phyloP scores from a whole-genome alignment of 2,797 vertebrate genomes.

The Manis javanica region DNA sequence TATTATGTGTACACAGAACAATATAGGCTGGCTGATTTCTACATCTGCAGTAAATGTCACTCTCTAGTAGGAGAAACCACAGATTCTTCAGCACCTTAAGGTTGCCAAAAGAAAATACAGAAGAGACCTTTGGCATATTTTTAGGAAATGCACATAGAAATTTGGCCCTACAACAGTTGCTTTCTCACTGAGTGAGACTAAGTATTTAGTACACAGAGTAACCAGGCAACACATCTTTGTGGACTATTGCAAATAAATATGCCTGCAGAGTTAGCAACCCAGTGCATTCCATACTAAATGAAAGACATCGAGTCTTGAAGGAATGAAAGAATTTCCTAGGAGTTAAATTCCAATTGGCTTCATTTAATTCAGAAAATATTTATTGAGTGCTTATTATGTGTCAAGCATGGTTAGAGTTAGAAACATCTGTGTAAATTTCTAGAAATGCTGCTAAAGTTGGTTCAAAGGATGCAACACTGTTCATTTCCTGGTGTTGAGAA shows the following conservation, averaged over 20 bases:
- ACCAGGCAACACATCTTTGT: neutral
- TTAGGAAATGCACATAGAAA: conserved; percentile 12
- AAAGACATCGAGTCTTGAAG: conserved; percentile 7
- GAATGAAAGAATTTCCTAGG: conserved; percentile 52
- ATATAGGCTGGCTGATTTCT: neutral
- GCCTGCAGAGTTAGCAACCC: neutral
- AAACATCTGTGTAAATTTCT: neutral
- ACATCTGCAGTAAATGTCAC: neutral
- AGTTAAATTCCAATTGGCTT: conserved; percentile 50
- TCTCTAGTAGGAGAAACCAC: neutral
- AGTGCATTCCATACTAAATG: neutral
- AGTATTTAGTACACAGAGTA: conserved; percentile 35
- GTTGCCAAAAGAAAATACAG: conserved; percentile 47
- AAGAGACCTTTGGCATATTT: conserved; percentile 5
- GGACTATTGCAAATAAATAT: neutral
- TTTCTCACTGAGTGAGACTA: conserved; percentile 42
- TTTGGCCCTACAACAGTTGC: neutral
- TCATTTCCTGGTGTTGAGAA: neutral
- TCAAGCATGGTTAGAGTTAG: neutral
- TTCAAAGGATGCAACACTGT: neutral
- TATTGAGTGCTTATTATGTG: conserved; percentile 8
- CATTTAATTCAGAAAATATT: conserved; percentile 55
- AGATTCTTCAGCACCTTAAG: conserved; percentile 9
- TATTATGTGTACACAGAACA: neutral
- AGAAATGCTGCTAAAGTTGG: neutral